Evolutionary conservation across 2,113 vertebrate species (phyloP).

Genomic region (Larimichthys crocea): DNA sequence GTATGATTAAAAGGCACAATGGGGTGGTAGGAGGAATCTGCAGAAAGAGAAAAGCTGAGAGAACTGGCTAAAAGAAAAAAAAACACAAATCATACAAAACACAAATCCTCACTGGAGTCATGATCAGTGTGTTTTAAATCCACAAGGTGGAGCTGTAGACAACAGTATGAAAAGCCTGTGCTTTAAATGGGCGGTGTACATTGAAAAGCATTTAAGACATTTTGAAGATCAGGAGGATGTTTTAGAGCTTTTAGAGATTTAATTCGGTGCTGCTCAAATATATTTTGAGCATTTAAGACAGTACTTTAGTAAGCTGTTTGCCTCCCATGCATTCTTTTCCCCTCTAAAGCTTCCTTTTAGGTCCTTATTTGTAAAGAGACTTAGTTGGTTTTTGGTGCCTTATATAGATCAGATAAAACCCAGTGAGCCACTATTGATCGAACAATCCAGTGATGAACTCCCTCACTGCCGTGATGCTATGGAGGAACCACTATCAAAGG

Average conservation of each 20-base stretch:
- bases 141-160: conserved; percentile 68
- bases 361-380: not conserved
- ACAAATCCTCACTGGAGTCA: not conserved
- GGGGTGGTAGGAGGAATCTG: not conserved
- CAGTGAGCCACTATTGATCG: conserved; percentile 28
- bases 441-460: not conserved
- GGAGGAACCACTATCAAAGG: conserved; percentile 14
- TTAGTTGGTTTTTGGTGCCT: not conserved
- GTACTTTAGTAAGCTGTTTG: not conserved
- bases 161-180: not conserved
- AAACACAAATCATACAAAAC: not conserved
- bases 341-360: not conserved
- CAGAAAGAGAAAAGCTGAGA: not conserved
- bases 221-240: not conserved
- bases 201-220: not conserved
- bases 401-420: not conserved
- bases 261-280: not conserved
- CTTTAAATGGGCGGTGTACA: not conserved
- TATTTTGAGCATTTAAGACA: not conserved
- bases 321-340: not conserved
- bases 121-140: not conserved
- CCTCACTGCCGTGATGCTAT: conserved; percentile 9
- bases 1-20: not conserved
- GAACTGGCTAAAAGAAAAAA: not conserved
- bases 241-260: not conserved